phyloP scores from a whole-genome alignment of 2,113 vertebrate species.

The Cyprinodon tularosa region DNA sequence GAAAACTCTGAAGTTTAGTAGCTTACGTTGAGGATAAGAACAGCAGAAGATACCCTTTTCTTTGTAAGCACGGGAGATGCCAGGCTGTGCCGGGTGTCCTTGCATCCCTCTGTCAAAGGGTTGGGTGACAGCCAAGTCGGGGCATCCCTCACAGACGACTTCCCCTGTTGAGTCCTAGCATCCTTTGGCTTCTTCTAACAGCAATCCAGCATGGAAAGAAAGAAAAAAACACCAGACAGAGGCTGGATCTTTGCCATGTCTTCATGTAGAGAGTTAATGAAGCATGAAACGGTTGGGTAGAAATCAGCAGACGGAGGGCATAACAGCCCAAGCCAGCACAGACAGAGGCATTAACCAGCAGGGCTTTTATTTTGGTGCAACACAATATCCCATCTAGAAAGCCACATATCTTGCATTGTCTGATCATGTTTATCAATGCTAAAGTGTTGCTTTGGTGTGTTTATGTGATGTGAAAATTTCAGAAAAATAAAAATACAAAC shows the following conservation, averaged over 20 bases:
- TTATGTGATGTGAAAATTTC: not conserved
- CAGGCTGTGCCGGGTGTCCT: constrained; percentile 1
- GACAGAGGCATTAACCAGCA: not conserved
- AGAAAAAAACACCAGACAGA: constrained; percentile 33
- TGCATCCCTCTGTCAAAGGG: constrained; percentile 4
- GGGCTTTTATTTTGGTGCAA: not conserved
- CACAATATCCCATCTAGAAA: not conserved
- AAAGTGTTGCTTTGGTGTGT: not conserved
- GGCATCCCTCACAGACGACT: constrained; percentile 24
- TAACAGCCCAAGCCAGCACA: constrained; percentile 14
- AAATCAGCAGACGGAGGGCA: constrained; percentile 9
- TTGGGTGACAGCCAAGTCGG: constrained; percentile 29
- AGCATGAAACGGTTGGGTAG: constrained; percentile 19
- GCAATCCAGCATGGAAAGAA: constrained; percentile 20
- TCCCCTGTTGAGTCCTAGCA: constrained; percentile 44
- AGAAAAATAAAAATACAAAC: not conserved
- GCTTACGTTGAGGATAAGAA: constrained; percentile 23
- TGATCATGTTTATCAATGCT: not conserved
- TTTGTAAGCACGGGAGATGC: constrained; percentile 1
- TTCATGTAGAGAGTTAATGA: constrained; percentile 57
- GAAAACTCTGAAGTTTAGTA: constrained; percentile 17
- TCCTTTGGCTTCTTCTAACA: constrained; percentile 48
- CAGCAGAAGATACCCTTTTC: constrained; percentile 12
- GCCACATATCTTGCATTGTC: not conserved
- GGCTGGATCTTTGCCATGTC: constrained; percentile 53